A percentile compares a stretch with the other conserved stretches of the same genome.
These are phyloP conservation scores for Dioctria linearis DNA, from an alignment of 2,888 invertebrate species.

Conservation along the genomic window DNA sequence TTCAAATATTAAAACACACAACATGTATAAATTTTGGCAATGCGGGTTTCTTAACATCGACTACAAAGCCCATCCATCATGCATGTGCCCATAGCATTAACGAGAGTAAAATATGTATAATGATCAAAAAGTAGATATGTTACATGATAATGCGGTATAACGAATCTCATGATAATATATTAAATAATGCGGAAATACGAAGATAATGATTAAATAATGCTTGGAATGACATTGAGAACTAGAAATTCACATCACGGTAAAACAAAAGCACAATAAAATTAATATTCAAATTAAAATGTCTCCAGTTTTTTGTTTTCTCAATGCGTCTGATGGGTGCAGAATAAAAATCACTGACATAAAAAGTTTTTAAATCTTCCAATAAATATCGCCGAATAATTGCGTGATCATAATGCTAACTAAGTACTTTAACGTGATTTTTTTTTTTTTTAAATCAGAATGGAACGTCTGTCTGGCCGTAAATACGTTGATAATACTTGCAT, in stretches of 20 bases:
- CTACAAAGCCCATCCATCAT: too few species aligned
- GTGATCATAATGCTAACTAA: not conserved
- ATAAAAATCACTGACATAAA: not conserved
- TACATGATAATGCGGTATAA: too few species aligned
- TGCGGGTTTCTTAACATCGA: too few species aligned
- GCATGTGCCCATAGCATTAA: too few species aligned
- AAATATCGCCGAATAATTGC: not conserved
- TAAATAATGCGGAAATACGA: not conserved
- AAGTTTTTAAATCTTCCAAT: not conserved
- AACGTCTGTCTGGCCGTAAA: not conserved
- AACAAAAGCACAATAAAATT: not conserved
- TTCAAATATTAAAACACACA: too few species aligned
- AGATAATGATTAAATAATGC: not conserved
- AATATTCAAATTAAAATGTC: not conserved
- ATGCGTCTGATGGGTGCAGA: not conserved
- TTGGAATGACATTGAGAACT: conserved; percentile 1
- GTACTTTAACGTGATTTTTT: too few species aligned
- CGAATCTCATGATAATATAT: too few species aligned
- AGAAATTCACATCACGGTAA: not conserved
- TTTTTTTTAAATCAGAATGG: too few species aligned
- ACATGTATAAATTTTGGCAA: too few species aligned
- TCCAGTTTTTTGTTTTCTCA: not conserved
- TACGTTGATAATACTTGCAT: not conserved
- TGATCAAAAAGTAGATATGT: too few species aligned
- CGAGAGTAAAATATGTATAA: too few species aligned